These are phyloP conservation scores for Oxycera nigricornis DNA, from an alignment of 2,888 invertebrate species.

Conservation along the genomic window DNA sequence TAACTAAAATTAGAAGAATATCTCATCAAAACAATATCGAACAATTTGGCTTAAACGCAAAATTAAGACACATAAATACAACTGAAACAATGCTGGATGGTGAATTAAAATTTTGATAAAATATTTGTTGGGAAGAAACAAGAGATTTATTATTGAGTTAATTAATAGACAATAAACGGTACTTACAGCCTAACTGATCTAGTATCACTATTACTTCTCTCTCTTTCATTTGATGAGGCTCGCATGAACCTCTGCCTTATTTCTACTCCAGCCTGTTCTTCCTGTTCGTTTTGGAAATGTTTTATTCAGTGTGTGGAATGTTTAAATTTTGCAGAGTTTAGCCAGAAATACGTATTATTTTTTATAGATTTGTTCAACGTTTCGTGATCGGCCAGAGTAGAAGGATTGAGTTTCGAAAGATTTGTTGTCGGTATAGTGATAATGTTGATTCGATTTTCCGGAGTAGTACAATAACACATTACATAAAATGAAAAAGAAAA, in stretches of 20 bases:
- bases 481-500: conserved; percentile 44
- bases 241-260: conserved; percentile 56
- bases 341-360: background rate
- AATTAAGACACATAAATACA: background rate
- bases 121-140: conserved; percentile 13
- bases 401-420: conserved; percentile 21
- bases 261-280: conserved; percentile 68
- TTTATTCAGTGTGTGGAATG: background rate
- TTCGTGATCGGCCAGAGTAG: conserved; percentile 18
- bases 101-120: conserved; percentile 4
- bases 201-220: conserved; percentile 55
- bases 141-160: conserved; percentile 6
- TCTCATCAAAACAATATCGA: background rate
- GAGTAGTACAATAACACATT: conserved; percentile 40
- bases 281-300: conserved; percentile 56
- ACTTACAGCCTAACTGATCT: conserved; percentile 56
- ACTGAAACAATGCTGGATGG: background rate
- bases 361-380: background rate
- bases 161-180: conserved; percentile 37
- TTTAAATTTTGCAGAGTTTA: background rate
- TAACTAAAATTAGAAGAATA: conserved; percentile 21
- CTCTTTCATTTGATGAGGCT: conserved; percentile 54
- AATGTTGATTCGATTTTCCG: conserved; percentile 44
- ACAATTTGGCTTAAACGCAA: background rate
- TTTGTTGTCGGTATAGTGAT: conserved; percentile 42